Evolutionary conservation across 1,140 invertebrate genomes (phyloP), one percentile per base, ranked within the genome.

Genomic region (Caenorhabditis briggsae): DNA sequence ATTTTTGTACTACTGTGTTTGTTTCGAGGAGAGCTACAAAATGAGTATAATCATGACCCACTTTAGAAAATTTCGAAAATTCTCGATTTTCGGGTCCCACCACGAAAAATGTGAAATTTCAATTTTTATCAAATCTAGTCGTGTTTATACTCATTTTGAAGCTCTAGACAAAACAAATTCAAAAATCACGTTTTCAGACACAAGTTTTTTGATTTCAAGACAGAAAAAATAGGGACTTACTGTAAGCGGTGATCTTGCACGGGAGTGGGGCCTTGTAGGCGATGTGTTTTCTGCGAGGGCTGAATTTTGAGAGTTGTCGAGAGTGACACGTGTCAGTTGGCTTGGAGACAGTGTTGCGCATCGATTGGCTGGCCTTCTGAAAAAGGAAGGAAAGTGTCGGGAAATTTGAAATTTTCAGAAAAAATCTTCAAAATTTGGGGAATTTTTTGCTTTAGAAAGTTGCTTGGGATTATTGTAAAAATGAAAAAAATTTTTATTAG

Each of bases 231-330:
- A 8, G 50, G 9, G 50, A 25, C 70, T 78, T 23, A 78, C 70
- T 48, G 20, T 78, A 78, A 78, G 46, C 23, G 23, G 43, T 18
- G 1, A 78, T 33, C 41, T 78, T 78, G 70, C 70, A 78, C n/a
- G 70, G 70, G 53, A 78, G 70, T 78, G 70, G 70, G 14, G 70
- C 33, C n/a, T 78, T 78, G 46, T 50, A 78, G 6, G 46, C 70
- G n/a, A 78, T 74, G n/a, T 48, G 65, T 48, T 48, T 43, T n/a
- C 65, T 11, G 41, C 43, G 65, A 3, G 46, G 70, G 7, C 18
- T 78, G 64, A 43, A 74, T 25, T 74, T 43, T 18, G 65, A 46
- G 41, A 74, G 23, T n/a, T 78, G 70, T 14, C 70, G 70, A 53
- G 46, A 23, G n/a, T 50, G 12, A 11, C 70, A 78, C 33, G 48